Conservation (phyloP, 2,797 vertebrate genomes). For the Chromobotia macracanthus region DNA sequence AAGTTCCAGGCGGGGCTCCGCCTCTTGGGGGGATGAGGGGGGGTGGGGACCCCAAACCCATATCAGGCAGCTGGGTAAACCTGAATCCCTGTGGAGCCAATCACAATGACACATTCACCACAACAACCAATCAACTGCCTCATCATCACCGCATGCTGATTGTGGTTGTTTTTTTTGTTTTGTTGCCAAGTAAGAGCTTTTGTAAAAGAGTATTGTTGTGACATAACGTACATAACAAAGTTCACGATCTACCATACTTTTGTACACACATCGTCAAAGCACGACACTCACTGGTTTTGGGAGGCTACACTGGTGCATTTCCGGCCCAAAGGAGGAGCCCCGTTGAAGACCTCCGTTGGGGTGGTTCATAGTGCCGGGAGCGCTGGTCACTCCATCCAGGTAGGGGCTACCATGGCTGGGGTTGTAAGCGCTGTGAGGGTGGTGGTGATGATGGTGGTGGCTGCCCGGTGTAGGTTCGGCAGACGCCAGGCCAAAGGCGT, state of each 20-base stretch:
- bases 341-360: slow-evolving; percentile 88
- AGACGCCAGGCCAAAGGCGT: slow-evolving; percentile 94
- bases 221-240: too few species aligned
- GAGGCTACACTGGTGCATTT: slow-evolving; percentile 96
- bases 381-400: slow-evolving; percentile 94
- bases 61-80: slow-evolving; percentile 98
- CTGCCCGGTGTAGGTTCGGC: slow-evolving; percentile 80
- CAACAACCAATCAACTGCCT: slow-evolving; percentile 9
- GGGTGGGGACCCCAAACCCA: slow-evolving; percentile 93
- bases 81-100: slow-evolving; percentile 86
- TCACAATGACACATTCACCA: slow-evolving; percentile 25
- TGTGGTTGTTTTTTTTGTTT: too few species aligned
- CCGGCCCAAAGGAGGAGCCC: slow-evolving; percentile 87
- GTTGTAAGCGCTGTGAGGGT: slow-evolving; percentile 81
- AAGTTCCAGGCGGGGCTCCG: slow-evolving; percentile 87
- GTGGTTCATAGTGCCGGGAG: slow-evolving; percentile 95
- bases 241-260: not conserved
- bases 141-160: not conserved
- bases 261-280: not conserved
- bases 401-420: slow-evolving; percentile 89
- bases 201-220: too few species aligned
- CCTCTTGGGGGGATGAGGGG: slow-evolving; percentile 92
- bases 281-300: slow-evolving; percentile 88
- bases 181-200: too few species aligned
- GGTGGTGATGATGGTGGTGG: slow-evolving; percentile 73